Evolutionary conservation across 2,888 invertebrate species (phyloP), one percentile per base, ranked within the genome.

Genomic region (Chironomus riparius): DNA sequence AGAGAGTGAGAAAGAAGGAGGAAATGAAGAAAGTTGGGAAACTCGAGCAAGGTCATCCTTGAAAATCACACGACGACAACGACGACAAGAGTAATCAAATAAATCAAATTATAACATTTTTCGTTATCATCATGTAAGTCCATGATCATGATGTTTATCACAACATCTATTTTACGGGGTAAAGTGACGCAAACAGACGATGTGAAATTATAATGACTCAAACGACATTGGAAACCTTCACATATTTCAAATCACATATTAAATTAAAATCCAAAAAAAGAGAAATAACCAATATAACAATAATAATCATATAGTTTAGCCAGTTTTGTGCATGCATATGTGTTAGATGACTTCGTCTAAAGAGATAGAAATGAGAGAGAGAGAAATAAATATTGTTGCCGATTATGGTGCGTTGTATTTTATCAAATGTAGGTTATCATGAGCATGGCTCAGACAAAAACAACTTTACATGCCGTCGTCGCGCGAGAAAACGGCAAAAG

Each of bases 341-440:
- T 15, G 4, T n/a, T 50, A 50, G 50, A 38, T 50, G n/a, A 4
- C 50, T 13, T 48, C 65, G 13, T 65, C 65, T 12, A 65, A 22
- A 21, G 21, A 65, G 56, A 56, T 56, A 56, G 18, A 56, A 50
- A n/a, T n/a, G 15, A 50, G 18, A 56, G 18, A 18, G 56, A 56
- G 56, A 56, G 56, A 24, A 65, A 24, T 22, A 21, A 65, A 65
- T 65, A 15, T 24, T 65, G 22, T 22, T 21, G 56, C 56, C 65
- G 22, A 47, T 68, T 68, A 68, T 68, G n/a, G 68, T 28, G 68
- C 38, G 28, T 68, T 56, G n/a, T 56, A 56, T 56, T 56, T 65
- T 65, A 65, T 65, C 65, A 68, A 68, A 68, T 68, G 68, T 68
- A 68, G 68, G 68, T 68, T 68, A 68, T 68, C 68, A 68, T 68